Base-by-base conservation (phyloP, 30 jellyfish, hydroid and myxozoan species). In the Aurelia aurita region DNA sequence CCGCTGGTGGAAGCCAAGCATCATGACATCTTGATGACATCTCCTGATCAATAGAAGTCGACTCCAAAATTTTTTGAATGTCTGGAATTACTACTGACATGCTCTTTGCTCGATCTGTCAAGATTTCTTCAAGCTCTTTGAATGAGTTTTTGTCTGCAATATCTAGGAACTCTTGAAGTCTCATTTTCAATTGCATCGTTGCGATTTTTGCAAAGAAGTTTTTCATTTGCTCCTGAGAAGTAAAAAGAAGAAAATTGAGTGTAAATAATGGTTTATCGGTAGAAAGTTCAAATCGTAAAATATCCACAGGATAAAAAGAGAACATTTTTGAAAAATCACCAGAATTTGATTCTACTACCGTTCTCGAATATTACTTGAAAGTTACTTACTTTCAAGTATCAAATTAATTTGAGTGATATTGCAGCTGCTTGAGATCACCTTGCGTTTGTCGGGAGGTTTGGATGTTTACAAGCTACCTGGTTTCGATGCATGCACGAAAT, bases 1-100 rank as follows among this genome's bases (percentile, higher is more conserved):
- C 95, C 88, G 13, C 32, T 34, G 89, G 84, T 83, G 93, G 95
- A 22, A 70, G 59, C 95, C 95, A 86, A 18, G 27, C 95, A n/a
- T 74, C 18, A 51, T 86, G 95, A 58, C 95, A 86, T 31, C 85
- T 86, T 28, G 79, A 27, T 72, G 95, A 82, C 89, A 86, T 66
- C 12, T 44, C 70, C 35, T 86, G 95, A 77, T 86, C 95, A 3
- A 12, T 32, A 3, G 68, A 32, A 15, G 87, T 74, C 46, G 95
- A 86, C 34, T 74, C 79, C 54, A 70, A 59, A 23, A 86, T 86
- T 62, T 65, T 75, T 35, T 74, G 60, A 58, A 86, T 34, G 31
- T 86, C 95, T 22, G 95, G 89, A 25, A 86, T 86, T 19, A 16
- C 79, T 14, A 58, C 66, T 15, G 57, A 67, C 39, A 53, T 29